Percentiles rank a stretch among this genome's conserved stretches.
These are phyloP conservation scores for Leptogaster cylindrica DNA, from an alignment of 2,888 invertebrate species.

Conservation along the genomic window DNA sequence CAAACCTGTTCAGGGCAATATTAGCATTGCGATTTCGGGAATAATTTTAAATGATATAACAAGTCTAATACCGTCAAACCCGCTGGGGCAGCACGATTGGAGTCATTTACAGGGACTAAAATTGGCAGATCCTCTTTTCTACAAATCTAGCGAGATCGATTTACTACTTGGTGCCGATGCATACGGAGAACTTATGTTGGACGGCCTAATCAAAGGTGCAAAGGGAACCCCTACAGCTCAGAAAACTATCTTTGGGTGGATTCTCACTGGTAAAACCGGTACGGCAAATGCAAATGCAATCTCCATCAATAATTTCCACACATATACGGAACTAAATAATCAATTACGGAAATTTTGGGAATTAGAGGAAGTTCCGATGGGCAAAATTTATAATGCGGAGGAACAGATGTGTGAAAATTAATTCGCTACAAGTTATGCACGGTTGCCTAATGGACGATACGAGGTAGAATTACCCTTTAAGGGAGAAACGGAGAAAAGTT, in stretches of 20 bases:
- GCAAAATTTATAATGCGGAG: background rate
- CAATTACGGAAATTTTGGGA: background rate
- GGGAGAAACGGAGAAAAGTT: no score
- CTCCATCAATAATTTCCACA: background rate
- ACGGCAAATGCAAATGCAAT: background rate
- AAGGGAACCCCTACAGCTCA: background rate
- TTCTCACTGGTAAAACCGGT: background rate
- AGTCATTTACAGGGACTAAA: background rate
- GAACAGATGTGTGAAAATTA: background rate
- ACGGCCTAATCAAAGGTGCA: conserved; percentile 3
- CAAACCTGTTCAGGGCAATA: background rate
- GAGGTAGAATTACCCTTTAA: conserved; percentile 7
- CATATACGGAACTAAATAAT: background rate
- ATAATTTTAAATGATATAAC: background rate
- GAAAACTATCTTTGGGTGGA: background rate
- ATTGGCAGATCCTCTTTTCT: background rate
- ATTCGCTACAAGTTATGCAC: background rate
- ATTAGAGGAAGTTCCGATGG: background rate
- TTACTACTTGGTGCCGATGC: conserved; percentile 1
- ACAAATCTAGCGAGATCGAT: background rate
- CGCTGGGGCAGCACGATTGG: background rate
- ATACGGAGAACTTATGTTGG: background rate
- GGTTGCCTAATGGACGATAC: background rate
- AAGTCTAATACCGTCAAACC: background rate
- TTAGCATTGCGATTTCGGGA: background rate